These are phyloP conservation scores for Chionodraco myersi DNA, from an alignment of 2,113 vertebrate species.

Conservation along the genomic window DNA sequence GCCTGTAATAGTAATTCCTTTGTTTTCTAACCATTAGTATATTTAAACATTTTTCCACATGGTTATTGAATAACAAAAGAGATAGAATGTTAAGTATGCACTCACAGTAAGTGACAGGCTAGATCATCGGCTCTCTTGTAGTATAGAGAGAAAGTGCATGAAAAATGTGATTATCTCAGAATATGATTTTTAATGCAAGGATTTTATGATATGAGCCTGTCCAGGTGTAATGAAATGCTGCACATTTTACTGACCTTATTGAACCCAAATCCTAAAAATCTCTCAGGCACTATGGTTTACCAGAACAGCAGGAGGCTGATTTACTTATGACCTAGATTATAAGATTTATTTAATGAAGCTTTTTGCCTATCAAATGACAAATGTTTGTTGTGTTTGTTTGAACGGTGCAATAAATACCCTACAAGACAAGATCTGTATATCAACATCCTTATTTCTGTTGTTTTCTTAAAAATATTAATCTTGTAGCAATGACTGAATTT, in stretches of 20 bases:
- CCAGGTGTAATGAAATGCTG: slow-evolving; percentile 55
- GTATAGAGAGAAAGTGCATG: slow-evolving; percentile 37
- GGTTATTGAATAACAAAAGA: slow-evolving; percentile 10
- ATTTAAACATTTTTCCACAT: slow-evolving; percentile 3
- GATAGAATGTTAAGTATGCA: slow-evolving; percentile 56
- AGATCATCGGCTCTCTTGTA: slow-evolving; percentile 13
- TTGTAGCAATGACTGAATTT: too few relatives aligned
- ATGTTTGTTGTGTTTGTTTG: slow-evolving; percentile 44
- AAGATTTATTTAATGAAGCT: slow-evolving; percentile 64
- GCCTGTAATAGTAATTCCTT: background rate
- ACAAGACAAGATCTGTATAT: background rate
- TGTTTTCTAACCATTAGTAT: background rate
- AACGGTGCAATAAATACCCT: slow-evolving; percentile 66
- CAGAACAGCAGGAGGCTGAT: slow-evolving; percentile 36
- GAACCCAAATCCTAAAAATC: slow-evolving; percentile 51
- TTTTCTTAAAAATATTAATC: background rate
- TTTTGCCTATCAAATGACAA: slow-evolving; percentile 48
- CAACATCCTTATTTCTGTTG: background rate
- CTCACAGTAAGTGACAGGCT: slow-evolving; percentile 7
- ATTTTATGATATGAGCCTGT: slow-evolving; percentile 30
- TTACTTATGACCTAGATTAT: slow-evolving; percentile 50
- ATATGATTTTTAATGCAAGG: slow-evolving; percentile 21
- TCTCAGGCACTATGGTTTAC: slow-evolving; percentile 67
- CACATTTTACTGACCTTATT: slow-evolving; percentile 54
- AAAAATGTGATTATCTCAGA: slow-evolving; percentile 33